A percentile compares a stretch with the other conserved stretches of the same genome.
Conservation (phyloP, 2,113 vertebrate species). For the Tricholaema leucomelas region DNA sequence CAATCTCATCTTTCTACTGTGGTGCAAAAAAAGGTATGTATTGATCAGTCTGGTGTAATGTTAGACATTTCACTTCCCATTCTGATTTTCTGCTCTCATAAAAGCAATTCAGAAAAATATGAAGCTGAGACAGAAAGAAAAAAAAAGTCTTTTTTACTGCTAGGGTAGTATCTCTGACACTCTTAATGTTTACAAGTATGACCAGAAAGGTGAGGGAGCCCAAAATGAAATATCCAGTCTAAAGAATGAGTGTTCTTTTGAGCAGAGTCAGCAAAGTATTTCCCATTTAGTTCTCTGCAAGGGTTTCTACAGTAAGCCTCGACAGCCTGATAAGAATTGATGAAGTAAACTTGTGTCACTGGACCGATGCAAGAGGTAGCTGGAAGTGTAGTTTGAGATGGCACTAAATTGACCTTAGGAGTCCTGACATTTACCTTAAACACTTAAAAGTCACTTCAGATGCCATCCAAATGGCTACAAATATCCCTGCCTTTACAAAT, state of each 20-base stretch:
- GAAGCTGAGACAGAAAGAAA: neutral
- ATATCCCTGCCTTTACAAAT: neutral
- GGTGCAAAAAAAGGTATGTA: neutral
- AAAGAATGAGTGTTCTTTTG: neutral
- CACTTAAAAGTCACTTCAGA: neutral
- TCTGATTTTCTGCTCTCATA: neutral
- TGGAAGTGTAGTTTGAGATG: neutral
- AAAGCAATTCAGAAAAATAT: constrained; percentile 46
- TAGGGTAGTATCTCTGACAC: constrained; percentile 14
- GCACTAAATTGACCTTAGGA: neutral
- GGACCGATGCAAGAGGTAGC: neutral
- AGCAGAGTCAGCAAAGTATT: constrained; percentile 31
- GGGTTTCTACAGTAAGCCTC: neutral
- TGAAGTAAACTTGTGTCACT: neutral
- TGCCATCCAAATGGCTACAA: neutral
- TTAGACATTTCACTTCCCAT: neutral
- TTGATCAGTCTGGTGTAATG: neutral
- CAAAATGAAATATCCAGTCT: neutral
- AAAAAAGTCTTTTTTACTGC: neutral
- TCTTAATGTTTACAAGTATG: neutral
- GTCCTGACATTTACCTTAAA: neutral
- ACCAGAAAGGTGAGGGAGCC: neutral
- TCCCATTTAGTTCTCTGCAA: neutral
- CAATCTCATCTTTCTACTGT: neutral
- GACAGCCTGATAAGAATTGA: neutral